Base-by-base conservation (phyloP, 2,797 vertebrate genomes). In the Phyllotis vaccarum region DNA sequence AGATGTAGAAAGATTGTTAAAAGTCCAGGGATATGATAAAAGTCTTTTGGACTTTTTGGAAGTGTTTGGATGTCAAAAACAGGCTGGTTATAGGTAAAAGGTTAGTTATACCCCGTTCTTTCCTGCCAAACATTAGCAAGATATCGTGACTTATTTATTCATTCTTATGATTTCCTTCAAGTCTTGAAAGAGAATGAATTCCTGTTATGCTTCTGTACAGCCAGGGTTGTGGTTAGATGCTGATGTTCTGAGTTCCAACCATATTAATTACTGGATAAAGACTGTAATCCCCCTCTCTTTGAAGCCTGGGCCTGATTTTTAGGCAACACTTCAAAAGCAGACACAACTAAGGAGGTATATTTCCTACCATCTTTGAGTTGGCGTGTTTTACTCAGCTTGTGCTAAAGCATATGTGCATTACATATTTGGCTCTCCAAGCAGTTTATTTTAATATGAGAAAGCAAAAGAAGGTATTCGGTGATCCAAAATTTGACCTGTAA, bases 211-310 rank as follows among this genome's bases (percentile, higher is more conserved):
- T 98, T 98, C 99, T 99, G 98, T 99, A 98, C 96, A 97, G 99
- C 98, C 98, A 98, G 98, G 98, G 98, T 98, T 98, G 98, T 99
- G 98, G 98, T 99, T 99, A 99, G 99, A 99, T 98, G 99, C 99
- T 98, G 99, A 99, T 98, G 98, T 99, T 99, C 98, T 99, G 99
- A 98, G 98, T 99, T 99, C 99, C 98, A 98, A 98, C 99, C 99
- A 99, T 99, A 99, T 99, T 99, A 99, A 99, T 99, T 99, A 99
- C 99, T 99, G 99, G 99, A 99, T 99, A 99, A 99, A 99, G 99
- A 99, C 98, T 99, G 98, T 99, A 99, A 99, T 99, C 99, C 99
- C n/a, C 98, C 97, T 98, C 98, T 98, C 99, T 99, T 99, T 99
- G 99, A 99, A 99, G 99, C 98, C 97, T 98, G 98, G 98, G 99